Conservation (phyloP, 2,888 invertebrate species). For the Magallana nippona region DNA sequence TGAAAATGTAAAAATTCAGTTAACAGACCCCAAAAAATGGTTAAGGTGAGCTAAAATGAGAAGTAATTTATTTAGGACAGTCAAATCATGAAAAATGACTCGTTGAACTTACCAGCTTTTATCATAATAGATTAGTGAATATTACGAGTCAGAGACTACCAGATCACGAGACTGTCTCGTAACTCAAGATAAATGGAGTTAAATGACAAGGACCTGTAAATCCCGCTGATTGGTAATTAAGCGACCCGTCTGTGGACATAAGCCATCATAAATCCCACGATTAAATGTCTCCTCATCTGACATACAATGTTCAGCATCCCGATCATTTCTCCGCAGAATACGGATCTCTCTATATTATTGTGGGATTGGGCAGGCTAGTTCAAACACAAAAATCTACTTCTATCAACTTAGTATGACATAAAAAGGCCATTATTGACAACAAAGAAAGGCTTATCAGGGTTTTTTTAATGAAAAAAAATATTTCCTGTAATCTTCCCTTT, state of each 20-base stretch:
- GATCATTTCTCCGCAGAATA: neutral
- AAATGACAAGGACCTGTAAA: neutral
- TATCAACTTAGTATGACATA: neutral
- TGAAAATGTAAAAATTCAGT: too few relatives aligned
- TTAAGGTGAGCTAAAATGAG: too few relatives aligned
- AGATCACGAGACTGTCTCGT: slow-evolving; percentile 8
- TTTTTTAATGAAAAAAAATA: too few relatives aligned
- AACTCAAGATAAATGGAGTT: neutral
- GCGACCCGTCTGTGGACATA: neutral
- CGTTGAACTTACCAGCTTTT: neutral
- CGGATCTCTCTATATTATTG: neutral
- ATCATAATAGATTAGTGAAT: neutral
- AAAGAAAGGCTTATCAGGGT: neutral
- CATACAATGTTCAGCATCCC: neutral
- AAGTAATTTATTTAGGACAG: neutral
- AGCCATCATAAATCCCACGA: slow-evolving; percentile 11
- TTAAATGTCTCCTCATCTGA: neutral
- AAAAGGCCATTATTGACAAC: slow-evolving; percentile 3
- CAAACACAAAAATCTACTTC: neutral
- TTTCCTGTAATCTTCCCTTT: neutral
- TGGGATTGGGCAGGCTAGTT: neutral
- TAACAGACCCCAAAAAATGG: too few relatives aligned
- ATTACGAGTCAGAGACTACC: neutral
- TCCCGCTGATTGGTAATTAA: neutral
- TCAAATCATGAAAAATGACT: neutral